Percentiles rank a stretch among this genome's conserved stretches.
Conservation (phyloP, 2,113 vertebrate genomes). For the Opisthocomus hoazin region DNA sequence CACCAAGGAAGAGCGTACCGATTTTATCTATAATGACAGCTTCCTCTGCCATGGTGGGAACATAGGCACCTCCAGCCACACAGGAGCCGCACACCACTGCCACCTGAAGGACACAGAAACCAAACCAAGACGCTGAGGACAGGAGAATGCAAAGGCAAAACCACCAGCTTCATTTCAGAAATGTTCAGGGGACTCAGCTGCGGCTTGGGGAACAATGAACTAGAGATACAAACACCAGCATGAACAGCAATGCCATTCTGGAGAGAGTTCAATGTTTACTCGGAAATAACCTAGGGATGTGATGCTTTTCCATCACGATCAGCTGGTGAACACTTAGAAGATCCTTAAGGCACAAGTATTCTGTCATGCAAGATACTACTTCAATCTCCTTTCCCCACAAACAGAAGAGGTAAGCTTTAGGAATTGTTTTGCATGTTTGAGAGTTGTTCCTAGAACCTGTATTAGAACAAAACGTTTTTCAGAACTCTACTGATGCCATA, state of each 20-base stretch:
- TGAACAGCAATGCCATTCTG: not conserved
- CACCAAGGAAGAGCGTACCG: constrained; percentile 84
- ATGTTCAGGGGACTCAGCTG: not conserved
- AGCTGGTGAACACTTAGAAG: not conserved
- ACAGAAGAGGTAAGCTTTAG: not conserved
- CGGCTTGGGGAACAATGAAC: not conserved
- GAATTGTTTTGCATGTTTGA: not conserved
- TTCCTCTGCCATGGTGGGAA: constrained; percentile 85
- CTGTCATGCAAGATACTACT: not conserved
- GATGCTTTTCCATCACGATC: not conserved
- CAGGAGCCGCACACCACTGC: constrained; percentile 86
- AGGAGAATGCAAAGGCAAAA: not conserved
- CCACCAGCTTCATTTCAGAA: not conserved
- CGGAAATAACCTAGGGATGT: not conserved
- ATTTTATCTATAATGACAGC: constrained; percentile 80
- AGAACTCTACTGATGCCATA: not conserved
- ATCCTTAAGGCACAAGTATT: not conserved
- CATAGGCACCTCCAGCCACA: constrained; percentile 82
- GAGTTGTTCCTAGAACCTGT: not conserved
- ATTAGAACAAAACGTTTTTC: not conserved
- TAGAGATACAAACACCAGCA: not conserved
- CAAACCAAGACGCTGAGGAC: not conserved
- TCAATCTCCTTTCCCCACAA: not conserved
- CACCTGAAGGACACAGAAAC: constrained; percentile 66
- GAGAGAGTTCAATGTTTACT: not conserved